Percentiles rank a stretch among this genome's conserved stretches.
phyloP scores from a whole-genome alignment of 2,888 invertebrate species.

The Lasioglossum villosulum region DNA sequence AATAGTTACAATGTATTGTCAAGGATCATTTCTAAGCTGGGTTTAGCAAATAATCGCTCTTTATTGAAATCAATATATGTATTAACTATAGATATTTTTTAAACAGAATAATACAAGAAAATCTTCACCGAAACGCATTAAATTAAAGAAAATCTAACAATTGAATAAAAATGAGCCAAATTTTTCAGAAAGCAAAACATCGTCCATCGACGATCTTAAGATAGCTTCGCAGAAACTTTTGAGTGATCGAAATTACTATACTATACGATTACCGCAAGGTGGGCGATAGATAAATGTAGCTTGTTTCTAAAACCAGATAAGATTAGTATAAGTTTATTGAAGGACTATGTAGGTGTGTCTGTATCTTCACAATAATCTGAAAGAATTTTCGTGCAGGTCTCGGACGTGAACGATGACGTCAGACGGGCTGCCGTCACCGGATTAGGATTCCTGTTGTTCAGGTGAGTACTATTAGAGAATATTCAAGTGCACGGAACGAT shows the following conservation, averaged over 20 bases:
- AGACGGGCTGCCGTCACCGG: constrained; percentile 99
- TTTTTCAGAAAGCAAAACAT: neutral
- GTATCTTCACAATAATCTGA: neutral
- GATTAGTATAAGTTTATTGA: neutral
- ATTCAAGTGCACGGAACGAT: constrained; percentile 2
- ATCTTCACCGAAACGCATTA: neutral
- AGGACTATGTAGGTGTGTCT: neutral
- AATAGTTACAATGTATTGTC: neutral
- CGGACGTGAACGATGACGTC: constrained; percentile 99
- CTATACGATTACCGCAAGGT: neutral
- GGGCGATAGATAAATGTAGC: neutral
- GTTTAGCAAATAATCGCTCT: neutral
- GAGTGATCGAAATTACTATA: neutral
- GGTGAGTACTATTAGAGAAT: constrained; percentile 85
- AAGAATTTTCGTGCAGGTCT: constrained; percentile 85
- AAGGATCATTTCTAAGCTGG: neutral
- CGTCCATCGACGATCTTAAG: neutral
- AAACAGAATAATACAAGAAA: neutral
- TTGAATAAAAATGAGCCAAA: neutral
- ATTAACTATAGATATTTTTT: neutral
- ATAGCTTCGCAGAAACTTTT: neutral
- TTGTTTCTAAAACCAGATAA: neutral
- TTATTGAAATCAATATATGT: neutral
- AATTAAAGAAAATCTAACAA: neutral
- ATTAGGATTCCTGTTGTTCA: constrained; percentile 98